Percentiles rank a stretch among this genome's conserved stretches.
Conservation (phyloP, 2,888 invertebrate species). For the Chymomyza fuscimana region DNA sequence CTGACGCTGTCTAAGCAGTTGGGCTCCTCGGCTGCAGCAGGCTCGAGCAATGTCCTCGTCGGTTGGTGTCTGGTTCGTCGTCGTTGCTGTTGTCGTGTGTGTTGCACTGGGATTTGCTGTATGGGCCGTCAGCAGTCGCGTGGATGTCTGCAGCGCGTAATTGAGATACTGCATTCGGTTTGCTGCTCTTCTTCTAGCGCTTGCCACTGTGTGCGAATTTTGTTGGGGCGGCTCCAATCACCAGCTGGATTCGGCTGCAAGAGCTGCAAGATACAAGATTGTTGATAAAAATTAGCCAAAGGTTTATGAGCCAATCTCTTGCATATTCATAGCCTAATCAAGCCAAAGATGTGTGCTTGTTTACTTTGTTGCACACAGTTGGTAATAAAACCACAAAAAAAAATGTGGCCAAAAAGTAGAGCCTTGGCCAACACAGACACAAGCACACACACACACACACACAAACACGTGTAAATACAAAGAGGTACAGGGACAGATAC, state of each 20-base stretch:
- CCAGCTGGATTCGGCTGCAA: constrained; percentile 6
- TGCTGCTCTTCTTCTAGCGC: constrained; percentile 61
- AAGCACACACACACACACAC: constrained; percentile 25
- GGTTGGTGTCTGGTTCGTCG: constrained; percentile 23
- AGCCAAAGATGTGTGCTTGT: neutral
- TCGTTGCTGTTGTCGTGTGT: constrained; percentile 27
- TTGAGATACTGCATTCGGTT: constrained; percentile 78
- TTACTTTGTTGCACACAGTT: neutral
- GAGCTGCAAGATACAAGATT: constrained; percentile 22
- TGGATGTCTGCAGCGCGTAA: constrained; percentile 77
- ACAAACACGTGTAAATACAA: constrained; percentile 1
- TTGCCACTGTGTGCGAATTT: constrained; percentile 69
- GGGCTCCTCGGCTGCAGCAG: constrained; percentile 66
- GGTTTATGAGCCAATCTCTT: neutral
- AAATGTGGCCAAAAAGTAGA: neutral
- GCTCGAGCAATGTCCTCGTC: constrained; percentile 64
- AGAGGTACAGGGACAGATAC: neutral
- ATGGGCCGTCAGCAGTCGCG: constrained; percentile 75
- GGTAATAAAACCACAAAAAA: neutral
- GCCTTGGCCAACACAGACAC: neutral
- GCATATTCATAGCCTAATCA: constrained; percentile 12
- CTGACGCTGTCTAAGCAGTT: constrained; percentile 63
- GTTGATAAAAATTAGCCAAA: constrained; percentile 37
- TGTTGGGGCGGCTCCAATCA: constrained; percentile 9
- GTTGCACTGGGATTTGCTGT: constrained; percentile 47